Conservation (phyloP, 2,888 invertebrate genomes). For the Celastrina argiolus region DNA sequence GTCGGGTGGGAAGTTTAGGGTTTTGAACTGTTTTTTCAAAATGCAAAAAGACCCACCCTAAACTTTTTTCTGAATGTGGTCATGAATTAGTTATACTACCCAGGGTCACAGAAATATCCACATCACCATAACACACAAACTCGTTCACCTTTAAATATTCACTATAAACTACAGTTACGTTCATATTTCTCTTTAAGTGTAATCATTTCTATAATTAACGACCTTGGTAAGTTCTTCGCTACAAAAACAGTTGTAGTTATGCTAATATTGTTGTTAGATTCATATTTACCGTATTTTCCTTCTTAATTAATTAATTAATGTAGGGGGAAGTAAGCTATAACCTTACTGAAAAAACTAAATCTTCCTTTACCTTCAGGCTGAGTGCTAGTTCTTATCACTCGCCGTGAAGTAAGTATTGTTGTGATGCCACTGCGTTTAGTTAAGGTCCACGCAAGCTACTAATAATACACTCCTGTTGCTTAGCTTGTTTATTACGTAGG, state of each 20-base stretch:
- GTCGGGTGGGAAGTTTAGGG: no score
- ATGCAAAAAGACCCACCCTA: no score
- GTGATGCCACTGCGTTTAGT: no score
- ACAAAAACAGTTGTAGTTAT: background rate
- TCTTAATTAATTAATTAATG: background rate
- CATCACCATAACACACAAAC: background rate
- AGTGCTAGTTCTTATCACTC: no score
- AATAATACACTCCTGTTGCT: no score
- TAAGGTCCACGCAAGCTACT: no score
- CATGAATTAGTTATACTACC: background rate
- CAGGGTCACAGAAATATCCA: background rate
- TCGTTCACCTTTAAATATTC: background rate
- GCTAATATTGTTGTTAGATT: background rate
- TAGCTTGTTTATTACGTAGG: no score
- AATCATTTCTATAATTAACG: background rate
- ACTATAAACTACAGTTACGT: background rate
- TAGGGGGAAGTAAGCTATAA: background rate
- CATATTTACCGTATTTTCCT: background rate
- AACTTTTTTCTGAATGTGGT: no score
- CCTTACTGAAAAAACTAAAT: no score
- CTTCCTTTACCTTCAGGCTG: no score
- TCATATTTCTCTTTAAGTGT: slow-evolving; percentile 2
- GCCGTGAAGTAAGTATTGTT: no score
- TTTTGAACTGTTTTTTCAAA: no score
- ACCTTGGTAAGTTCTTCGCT: background rate